These are phyloP conservation scores for Perca schrenkii DNA, from an alignment of 2,113 vertebrate species.

Conservation along the genomic window DNA sequence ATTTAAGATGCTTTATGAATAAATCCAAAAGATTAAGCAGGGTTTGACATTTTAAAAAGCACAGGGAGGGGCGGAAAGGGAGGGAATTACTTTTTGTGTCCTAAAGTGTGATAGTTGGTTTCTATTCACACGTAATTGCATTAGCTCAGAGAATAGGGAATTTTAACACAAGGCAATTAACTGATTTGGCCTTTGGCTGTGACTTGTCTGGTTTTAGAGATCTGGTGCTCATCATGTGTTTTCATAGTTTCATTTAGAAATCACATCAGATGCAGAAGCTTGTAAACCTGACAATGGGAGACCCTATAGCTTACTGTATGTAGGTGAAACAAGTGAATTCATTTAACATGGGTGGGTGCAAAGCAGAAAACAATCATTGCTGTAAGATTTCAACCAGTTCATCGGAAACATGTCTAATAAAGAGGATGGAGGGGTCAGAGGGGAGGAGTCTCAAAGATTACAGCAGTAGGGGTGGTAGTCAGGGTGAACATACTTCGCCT, in stretches of 20 bases:
- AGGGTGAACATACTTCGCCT: constrained; percentile 32
- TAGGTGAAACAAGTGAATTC: constrained; percentile 9
- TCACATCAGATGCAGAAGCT: constrained; percentile 48
- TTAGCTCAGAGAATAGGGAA: constrained; percentile 76
- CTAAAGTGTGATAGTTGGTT: constrained; percentile 69
- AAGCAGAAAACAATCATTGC: neutral
- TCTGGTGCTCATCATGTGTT: constrained; percentile 64
- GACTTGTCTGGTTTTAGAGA: constrained; percentile 71
- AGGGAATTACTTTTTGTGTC: constrained; percentile 54
- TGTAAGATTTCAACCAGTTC: neutral
- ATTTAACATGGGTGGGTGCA: neutral
- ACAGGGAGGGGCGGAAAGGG: constrained; percentile 11
- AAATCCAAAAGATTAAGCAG: constrained; percentile 54
- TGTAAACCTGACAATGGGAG: constrained; percentile 27
- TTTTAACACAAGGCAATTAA: constrained; percentile 82
- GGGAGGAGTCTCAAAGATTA: constrained; percentile 29
- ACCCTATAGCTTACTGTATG: constrained; percentile 5
- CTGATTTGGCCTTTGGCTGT: constrained; percentile 80
- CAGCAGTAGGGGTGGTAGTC: neutral
- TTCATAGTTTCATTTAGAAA: constrained; percentile 68
- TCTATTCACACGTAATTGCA: constrained; percentile 82
- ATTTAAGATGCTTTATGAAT: constrained; percentile 32
- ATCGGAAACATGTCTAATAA: no score
- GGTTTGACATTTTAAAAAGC: constrained; percentile 62
- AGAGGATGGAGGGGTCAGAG: constrained; percentile 24